These are phyloP conservation scores for Nemapogon koenigi DNA, from an alignment of 2,888 invertebrate species.

Conservation along the genomic window DNA sequence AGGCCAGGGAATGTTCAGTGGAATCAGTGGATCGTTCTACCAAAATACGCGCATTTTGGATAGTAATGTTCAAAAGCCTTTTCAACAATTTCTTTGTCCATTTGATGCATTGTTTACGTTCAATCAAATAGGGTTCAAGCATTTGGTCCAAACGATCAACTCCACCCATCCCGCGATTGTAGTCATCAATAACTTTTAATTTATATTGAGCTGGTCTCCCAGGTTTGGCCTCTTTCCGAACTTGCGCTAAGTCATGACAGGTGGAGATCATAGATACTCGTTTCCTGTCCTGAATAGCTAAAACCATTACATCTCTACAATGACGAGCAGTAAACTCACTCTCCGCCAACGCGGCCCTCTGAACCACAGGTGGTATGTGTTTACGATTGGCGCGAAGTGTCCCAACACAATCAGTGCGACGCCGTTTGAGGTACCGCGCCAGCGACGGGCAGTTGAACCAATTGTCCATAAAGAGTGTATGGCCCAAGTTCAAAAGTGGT, in stretches of 20 bases:
- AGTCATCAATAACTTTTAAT: conserved; percentile 9
- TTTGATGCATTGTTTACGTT: conserved; percentile 10
- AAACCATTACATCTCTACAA: conserved; percentile 7
- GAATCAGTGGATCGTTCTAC: not conserved
- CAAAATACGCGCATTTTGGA: conserved; percentile 6
- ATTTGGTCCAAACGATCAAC: conserved; percentile 12
- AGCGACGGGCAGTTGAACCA: conserved; percentile 18
- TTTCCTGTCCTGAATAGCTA: conserved; percentile 10
- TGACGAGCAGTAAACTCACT: conserved; percentile 6
- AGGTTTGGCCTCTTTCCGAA: not conserved
- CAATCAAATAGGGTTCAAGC: conserved; percentile 12
- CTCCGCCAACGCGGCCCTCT: not conserved
- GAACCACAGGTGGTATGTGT: conserved; percentile 14
- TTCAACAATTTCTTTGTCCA: conserved; percentile 13
- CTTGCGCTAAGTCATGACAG: conserved; percentile 7
- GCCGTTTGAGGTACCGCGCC: conserved; percentile 18
- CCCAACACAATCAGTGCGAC: conserved; percentile 19
- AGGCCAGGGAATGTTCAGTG: not conserved
- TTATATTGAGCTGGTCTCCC: conserved; percentile 5
- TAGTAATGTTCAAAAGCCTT: conserved; percentile 10
- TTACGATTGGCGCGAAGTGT: conserved; percentile 17
- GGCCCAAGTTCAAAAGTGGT: conserved; percentile 12
- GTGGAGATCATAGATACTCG: conserved; percentile 10
- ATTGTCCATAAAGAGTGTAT: conserved; percentile 17
- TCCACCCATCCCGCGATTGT: conserved; percentile 12